These are phyloP conservation scores for Oreochromis mossambicus DNA, from an alignment of 2,797 vertebrate species.

Conservation along the genomic window DNA sequence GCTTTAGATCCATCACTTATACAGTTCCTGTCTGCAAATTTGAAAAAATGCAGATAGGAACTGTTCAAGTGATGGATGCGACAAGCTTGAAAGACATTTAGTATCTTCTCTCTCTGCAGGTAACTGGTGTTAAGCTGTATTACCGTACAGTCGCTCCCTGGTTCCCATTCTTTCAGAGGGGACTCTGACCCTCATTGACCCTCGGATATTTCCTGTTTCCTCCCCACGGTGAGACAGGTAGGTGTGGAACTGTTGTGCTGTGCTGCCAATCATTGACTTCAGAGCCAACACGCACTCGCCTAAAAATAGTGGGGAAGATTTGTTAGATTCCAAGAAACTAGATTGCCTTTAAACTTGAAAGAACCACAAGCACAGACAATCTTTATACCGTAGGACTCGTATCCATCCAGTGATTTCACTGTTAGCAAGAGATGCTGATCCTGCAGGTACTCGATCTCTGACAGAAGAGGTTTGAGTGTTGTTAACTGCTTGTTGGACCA, in stretches of 20 bases:
- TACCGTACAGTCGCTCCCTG: conserved; percentile 93
- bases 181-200: conserved; percentile 94
- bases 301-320: conserved; percentile 32
- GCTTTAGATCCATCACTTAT: neutral
- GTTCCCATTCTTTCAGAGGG: conserved; percentile 92
- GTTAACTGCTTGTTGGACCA: conserved; percentile 96
- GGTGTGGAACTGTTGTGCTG: conserved; percentile 94
- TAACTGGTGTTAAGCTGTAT: neutral
- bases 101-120: neutral
- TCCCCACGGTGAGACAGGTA: conserved; percentile 94
- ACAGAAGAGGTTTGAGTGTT: conserved; percentile 93
- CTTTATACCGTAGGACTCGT: conserved; percentile 90
- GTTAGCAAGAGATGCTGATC: conserved; percentile 96
- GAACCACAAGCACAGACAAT: neutral
- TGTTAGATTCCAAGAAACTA: neutral
- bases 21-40: neutral
- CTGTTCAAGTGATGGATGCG: neutral
- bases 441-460: conserved; percentile 95
- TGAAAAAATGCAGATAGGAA: neutral
- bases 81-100: neutral
- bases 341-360: neutral
- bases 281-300: conserved; percentile 94
- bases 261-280: conserved; percentile 98
- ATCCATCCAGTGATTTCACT: conserved; percentile 94
- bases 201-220: conserved; percentile 95